Evolutionary conservation across 2,888 invertebrate species (phyloP).

Genomic region (Trichogramma evanescens): DNA sequence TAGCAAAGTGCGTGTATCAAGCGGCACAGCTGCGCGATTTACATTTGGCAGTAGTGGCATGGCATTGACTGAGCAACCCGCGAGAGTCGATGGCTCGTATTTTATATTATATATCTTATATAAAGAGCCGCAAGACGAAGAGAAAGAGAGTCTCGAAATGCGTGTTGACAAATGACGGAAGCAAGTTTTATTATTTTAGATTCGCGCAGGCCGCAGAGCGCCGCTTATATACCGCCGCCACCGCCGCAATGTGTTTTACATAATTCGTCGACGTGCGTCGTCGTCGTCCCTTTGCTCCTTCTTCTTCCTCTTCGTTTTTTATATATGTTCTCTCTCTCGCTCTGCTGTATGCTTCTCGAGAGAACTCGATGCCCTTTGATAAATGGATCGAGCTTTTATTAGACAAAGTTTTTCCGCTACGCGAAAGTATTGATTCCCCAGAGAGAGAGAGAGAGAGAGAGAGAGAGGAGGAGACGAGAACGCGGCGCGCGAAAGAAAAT

Average conservation of each 20-base stretch:
- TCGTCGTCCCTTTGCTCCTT: neutral
- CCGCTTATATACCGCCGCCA: slow-evolving; percentile 30
- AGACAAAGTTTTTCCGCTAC: slow-evolving; percentile 38
- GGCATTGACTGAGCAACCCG: no score
- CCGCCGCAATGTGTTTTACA: slow-evolving; percentile 40
- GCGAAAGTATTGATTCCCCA: slow-evolving; percentile 28
- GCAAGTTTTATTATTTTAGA: slow-evolving; percentile 48
- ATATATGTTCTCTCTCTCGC: no score
- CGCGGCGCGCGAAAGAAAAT: slow-evolving; percentile 19
- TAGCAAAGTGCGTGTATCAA: no score
- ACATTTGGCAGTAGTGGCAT: no score
- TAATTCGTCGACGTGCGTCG: slow-evolving; percentile 28
- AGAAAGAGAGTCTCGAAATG: slow-evolving; percentile 20
- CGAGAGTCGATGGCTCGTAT: slow-evolving; percentile 8
- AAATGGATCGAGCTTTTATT: slow-evolving; percentile 45
- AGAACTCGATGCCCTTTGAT: slow-evolving; percentile 33
- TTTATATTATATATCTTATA: slow-evolving; percentile 26
- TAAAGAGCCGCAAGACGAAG: slow-evolving; percentile 24
- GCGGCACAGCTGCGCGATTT: no score
- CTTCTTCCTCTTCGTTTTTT: neutral
- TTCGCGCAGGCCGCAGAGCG: slow-evolving; percentile 24
- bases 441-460: slow-evolving; percentile 6
- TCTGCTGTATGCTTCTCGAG: no score
- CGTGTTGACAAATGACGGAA: slow-evolving; percentile 47
- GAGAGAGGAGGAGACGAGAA: neutral